Percentiles rank a stretch among this genome's conserved stretches.
These are phyloP conservation scores for Falco naumanni DNA, from an alignment of 2,797 vertebrate species.

Conservation along the genomic window DNA sequence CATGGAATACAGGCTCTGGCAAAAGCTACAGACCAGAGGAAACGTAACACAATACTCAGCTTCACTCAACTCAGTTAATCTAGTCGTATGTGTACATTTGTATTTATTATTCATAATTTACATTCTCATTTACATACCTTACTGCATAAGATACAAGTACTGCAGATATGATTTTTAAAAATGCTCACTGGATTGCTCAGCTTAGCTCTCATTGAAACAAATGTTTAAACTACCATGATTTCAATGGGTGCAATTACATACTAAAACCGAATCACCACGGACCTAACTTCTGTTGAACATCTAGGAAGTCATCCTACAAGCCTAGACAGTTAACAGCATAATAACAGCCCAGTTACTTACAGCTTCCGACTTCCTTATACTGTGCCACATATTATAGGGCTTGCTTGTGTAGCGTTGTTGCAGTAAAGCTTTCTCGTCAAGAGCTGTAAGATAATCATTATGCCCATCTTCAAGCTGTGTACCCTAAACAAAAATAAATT, in stretches of 20 bases:
- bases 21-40: not conserved
- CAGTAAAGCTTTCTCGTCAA: constrained; percentile 76
- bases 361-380: constrained; percentile 69
- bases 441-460: constrained; percentile 6
- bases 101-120: not conserved
- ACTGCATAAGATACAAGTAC: not conserved
- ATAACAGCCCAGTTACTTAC: constrained; percentile 67
- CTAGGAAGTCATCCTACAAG: not conserved
- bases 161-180: not conserved
- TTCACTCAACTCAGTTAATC: not conserved
- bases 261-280: not conserved
- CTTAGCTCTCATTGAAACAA: not conserved
- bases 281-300: not conserved
- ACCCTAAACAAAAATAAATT: not conserved
- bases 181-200: not conserved
- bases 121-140: not conserved
- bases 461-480: not conserved
- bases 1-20: not conserved
- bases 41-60: not conserved
- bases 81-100: not conserved
- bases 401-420: constrained; percentile 70
- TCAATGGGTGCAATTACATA: not conserved
- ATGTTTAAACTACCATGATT: not conserved
- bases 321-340: not conserved
- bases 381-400: constrained; percentile 12